Percentiles rank a stretch among this genome's conserved stretches.
phyloP scores from a whole-genome alignment of 2,113 vertebrate species.

The crab-eating macaque (Macaca fascicularis) region T2T-MFA8v1.1 NC_088377.1:134920001-134920500 shows the following conservation, averaged over 20 bases:
- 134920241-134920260: neutral
- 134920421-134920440: neutral
- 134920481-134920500: neutral
- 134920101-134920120: neutral
- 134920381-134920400: neutral
- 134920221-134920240: neutral
- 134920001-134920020: neutral
- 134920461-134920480: neutral
- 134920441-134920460: neutral
- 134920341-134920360: neutral
- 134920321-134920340: neutral
- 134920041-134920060: neutral
- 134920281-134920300: neutral
- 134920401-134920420: neutral
- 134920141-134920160: neutral
- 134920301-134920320: neutral
- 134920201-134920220: neutral
- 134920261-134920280: neutral
- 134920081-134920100: neutral
- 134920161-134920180: neutral
- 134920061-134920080: neutral
- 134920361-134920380: neutral
- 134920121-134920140: neutral
- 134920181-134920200: neutral
- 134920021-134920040: neutral